phyloP scores from a whole-genome alignment of 2,113 vertebrate genomes.

The Tychaedon coryphoeus region DNA sequence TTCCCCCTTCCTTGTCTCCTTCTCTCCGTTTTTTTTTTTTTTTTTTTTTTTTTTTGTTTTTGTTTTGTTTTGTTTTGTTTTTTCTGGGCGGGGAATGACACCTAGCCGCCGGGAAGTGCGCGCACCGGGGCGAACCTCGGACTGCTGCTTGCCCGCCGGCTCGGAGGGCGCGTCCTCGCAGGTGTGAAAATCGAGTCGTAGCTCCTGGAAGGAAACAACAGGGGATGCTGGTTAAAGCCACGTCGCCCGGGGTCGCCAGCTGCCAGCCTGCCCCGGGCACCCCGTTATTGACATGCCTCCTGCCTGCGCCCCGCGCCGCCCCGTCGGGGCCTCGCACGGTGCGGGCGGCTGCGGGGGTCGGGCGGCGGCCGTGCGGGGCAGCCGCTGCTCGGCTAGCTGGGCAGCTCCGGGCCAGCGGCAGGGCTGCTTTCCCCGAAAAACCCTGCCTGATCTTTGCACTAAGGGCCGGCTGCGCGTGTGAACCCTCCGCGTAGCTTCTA shows the following conservation, averaged over 20 bases:
- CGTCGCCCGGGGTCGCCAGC: not conserved
- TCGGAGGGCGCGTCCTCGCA: not conserved
- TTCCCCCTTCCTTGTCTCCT: not conserved
- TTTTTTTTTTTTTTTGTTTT: no score
- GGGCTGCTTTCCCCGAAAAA: not conserved
- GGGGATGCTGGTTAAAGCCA: not conserved
- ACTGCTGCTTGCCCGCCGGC: not conserved
- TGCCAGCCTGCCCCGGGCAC: not conserved
- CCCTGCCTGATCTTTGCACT: not conserved
- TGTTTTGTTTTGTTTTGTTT: no score
- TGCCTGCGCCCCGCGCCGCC: not conserved
- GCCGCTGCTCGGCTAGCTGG: not conserved
- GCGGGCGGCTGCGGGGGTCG: not conserved
- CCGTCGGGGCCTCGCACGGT: no score
- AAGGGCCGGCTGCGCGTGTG: not conserved
- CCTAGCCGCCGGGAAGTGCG: not conserved
- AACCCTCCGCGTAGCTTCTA: not conserved
- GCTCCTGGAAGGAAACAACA: conserved; percentile 11
- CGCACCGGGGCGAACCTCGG: conserved; percentile 12
- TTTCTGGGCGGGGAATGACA: not conserved
- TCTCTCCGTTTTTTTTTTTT: fast-evolving
- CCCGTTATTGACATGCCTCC: not conserved
- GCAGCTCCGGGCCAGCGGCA: not conserved
- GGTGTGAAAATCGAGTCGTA: conserved; percentile 13
- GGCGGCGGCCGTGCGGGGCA: not conserved